Base-by-base conservation (phyloP, 2,888 invertebrate species). In the Pristionchus maxplancki region DNA sequence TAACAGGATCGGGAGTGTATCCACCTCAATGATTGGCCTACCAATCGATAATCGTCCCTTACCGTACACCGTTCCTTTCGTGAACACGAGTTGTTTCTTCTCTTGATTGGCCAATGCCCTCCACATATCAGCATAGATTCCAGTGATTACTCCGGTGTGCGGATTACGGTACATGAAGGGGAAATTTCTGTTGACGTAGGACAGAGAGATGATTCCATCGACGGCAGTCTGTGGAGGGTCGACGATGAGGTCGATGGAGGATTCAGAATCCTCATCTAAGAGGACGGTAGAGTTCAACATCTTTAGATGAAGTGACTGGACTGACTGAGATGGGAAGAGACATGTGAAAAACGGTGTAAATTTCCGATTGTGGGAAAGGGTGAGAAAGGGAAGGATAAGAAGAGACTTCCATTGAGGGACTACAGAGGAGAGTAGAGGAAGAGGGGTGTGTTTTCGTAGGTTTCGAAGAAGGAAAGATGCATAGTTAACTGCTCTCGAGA, bases 31-130 rank as follows among this genome's bases (percentile, higher is more conserved):
- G n/a, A 5, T 48, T 81, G 48, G 5, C 20, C 31, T 20, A 20
- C 31, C 17, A 82, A 58, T 53, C 31, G 28, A 50, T 82, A 82
- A 8, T 53, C 34, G 8, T 11, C 53, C 15, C 50, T 44, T 82
- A 82, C 82, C 82, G 82, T 82, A 82, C 20, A 82, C 82, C 20
- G 82, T 82, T 50, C 82, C 82, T 20, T 11, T 53, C 53, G 6
- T 53, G 82, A 82, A 82, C 20, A 34, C 53, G 1, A 82, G 31
- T 53, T 31, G 20, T 37, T 34, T 50, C 20, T 82, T 40, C 53
- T 53, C 53, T 24, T 2, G 6, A 17, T 15, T 82, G 2, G 82
- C 82, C 1, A 82, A 44, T 34, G 20, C 31, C 34, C 13, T 53
- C 53, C 53, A 82, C 82, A 82, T 50, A 58, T 82, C 82, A 17